Evolutionary conservation across 2,888 invertebrate species (phyloP), one percentile per base, ranked within the genome.

Genomic region (Macrophya annulata): DNA sequence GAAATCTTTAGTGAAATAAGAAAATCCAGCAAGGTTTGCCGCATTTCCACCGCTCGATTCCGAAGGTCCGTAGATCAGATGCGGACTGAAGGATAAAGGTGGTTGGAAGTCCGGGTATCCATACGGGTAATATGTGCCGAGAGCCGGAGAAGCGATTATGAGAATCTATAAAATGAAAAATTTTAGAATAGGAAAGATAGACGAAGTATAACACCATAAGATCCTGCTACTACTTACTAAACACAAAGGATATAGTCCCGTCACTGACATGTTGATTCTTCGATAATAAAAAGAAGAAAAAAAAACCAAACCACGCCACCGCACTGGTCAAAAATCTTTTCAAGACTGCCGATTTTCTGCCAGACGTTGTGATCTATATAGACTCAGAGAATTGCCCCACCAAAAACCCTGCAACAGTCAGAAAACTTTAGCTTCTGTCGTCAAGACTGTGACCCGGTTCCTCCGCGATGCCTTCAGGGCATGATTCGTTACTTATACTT

Each of bases 1-100:
- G 8, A 90, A 87, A 74, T 88, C 90, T 72, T 89, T 88, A 2
- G 91, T 92, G 31, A 89, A 88, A 84, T 92, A 93, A 6, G 90
- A 91, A 85, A 91, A 93, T 43, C 93, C 93, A 9, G 88, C 87
- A 68, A 88, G 88, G 43, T 40, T 31, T 31, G 31, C 31, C 31
- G 74, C 71, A 82, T n/a, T 62, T n/a, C 10, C 68, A 4, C 17
- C 45, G 45, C 9, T 37, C 45, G 45, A 9, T 62, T 21, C 62
- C 0, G 85, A 82, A 31, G 31, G 31, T 17, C 71, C 55, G 21
- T 88, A 87, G 10, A 88, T 79, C 62, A 87, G 86, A 17, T 86
- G 79, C 15, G 87, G 87, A 1, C 85, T 71, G 10, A 83, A 82
- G 0, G 88, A 51, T 12, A n/a, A 68, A 40, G 77, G 84, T 0